These are phyloP conservation scores for Actinia equina DNA, from an alignment of 64 coral and sea anemone genomes.

Conservation along the genomic window DNA sequence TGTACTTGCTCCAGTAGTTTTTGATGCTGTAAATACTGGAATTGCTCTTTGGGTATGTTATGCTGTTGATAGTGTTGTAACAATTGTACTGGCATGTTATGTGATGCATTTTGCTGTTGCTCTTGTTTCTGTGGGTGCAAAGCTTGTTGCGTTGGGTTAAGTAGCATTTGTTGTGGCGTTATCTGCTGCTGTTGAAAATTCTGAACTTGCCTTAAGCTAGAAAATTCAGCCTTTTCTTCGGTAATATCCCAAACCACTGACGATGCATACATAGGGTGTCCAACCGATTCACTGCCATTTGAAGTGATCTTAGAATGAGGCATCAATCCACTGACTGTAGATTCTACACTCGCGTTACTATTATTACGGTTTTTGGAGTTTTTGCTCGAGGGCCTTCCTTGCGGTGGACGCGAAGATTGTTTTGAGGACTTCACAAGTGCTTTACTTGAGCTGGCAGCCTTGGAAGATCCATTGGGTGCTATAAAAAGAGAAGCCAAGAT, in stretches of 20 bases:
- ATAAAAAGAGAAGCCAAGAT: not conserved
- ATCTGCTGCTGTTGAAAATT: slow-evolving; percentile 34
- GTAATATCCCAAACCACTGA: not conserved
- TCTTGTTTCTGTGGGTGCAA: slow-evolving; percentile 3
- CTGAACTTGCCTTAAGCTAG: not conserved
- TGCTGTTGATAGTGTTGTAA: slow-evolving; percentile 10
- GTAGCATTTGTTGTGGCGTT: not conserved
- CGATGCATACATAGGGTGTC: not conserved
- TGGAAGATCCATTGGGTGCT: not conserved
- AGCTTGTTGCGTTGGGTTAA: not conserved
- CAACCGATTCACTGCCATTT: not conserved
- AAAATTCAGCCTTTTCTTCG: not conserved
- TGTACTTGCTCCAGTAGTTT: not conserved
- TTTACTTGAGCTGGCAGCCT: not conserved
- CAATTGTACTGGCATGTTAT: slow-evolving; percentile 8
- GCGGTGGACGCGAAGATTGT: not conserved
- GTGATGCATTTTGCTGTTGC: slow-evolving; percentile 19
- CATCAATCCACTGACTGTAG: not conserved
- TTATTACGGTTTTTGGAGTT: slow-evolving; percentile 5
- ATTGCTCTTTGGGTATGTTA: not conserved
- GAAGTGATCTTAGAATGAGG: not conserved
- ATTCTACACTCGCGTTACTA: not conserved
- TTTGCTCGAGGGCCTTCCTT: not conserved
- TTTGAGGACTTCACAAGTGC: not conserved
- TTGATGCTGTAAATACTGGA: slow-evolving; percentile 13